Base-by-base conservation (phyloP, 2,797 vertebrate species). In the Limosa lapponica region DNA sequence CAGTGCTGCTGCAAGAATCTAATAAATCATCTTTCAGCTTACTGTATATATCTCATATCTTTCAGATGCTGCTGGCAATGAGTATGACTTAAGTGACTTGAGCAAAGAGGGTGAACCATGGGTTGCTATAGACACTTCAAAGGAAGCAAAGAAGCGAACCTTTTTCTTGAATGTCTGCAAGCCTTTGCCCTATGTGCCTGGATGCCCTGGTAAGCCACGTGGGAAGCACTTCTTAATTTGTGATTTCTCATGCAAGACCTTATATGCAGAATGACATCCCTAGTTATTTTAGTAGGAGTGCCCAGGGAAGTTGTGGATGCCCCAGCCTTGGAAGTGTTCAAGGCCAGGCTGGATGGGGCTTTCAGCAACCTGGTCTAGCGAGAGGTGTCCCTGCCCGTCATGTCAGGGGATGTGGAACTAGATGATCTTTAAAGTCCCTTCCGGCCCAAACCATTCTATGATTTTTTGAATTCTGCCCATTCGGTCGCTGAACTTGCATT, bases 151-250 rank as follows among this genome's bases (percentile, higher is more conserved):
- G 32, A 98, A 92, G 3, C 97, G 98, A 92, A 98, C 90, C 0
- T 99, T 99, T 97, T 99, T 99, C 97, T 96, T 99, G 86, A 99
- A 98, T 16, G 98, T 99, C 80, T 99, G 99, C 97, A 99, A 96
- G 62, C 99, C 99, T 11, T 98, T 99, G 30, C 98, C 99, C 2
- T 86, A 91, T 2, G 66, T 98, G 13, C 71, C 92, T 1, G 97
- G 97, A 16, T 99, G 99, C 89, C 98, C 98, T 25, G 98, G 99
- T 99, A 96, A 96, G 98, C 37, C 58, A 88, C 64, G 28, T 57
- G 11, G 8, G 51, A 70, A 72, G 17, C 2, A 2, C 51, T 58
- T 41, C 22, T n/a, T 70, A 6, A 11, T 11, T 43, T 70, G 22
- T 52, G 17, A 43, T 30, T 81, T 81, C 13, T 86, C 9, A 23